Base-by-base conservation (phyloP, 1,140 invertebrate genomes). In the Drosophila rufa region DNA sequence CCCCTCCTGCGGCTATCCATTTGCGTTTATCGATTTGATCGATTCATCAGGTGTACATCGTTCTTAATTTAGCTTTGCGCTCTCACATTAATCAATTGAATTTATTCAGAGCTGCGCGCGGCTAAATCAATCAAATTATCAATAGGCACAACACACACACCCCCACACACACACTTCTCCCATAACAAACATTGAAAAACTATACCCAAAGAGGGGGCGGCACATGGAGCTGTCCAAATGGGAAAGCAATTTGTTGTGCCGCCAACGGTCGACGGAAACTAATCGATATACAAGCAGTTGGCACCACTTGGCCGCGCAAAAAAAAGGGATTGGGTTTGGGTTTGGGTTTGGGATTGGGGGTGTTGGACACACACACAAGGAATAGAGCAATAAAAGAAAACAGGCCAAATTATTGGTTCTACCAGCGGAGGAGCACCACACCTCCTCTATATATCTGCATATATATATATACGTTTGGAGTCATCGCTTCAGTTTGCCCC, bases 261-360 rank as follows among this genome's bases (percentile, higher is more conserved):
- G 68, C 68, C 70, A 53, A 64, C 53, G 67, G 25, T 40, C 36
- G 67, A 79, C 59, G 48, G 76, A 51, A 79, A 79, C 75, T 79
- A 79, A 79, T 79, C 76, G 76, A 79, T 79, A 79, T 79, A 79
- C 76, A 79, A 79, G 75, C 67, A 58, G 75, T 79, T 79, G 76
- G 76, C 76, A 79, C 57, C 64, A 68, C 47, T 69, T 36, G 27
- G 15, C 38, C 38, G 38, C 46, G 48, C 53, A 25, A 38, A 69
- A 61, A 70, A 30, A n/a, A 19, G 55, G 43, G 38, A 59, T 48
- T 19, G 47, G 47, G 47, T 15, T 25, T 38, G 36, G 12, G 36
- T 4, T 40, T 51, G 27, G 27, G 19, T 2, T 22, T 22, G 19
- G 19, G 19, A 22, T 33, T 55, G 51, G 33, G 50, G 51, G 30